Conservation (phyloP, 2,888 invertebrate species). For the Pachydiplax longipennis region DNA sequence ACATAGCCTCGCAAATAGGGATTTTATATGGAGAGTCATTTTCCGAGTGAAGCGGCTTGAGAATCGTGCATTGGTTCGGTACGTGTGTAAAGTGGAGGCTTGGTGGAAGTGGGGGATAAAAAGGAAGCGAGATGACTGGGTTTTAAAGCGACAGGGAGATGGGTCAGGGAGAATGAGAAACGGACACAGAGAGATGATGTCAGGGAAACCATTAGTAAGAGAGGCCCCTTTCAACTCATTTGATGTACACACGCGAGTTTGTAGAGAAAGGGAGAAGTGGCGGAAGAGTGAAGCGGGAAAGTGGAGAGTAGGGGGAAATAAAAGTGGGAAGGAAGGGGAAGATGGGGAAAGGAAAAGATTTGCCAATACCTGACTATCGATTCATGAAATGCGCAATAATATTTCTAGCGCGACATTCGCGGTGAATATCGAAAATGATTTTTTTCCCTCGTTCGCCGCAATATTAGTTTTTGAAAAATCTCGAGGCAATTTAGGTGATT, state of each 20-base stretch:
- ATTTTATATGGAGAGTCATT: slow-evolving; percentile 16
- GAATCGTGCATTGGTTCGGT: slow-evolving; percentile 13
- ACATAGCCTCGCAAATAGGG: too few relatives aligned
- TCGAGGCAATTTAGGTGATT: too few relatives aligned
- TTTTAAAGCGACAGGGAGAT: not conserved
- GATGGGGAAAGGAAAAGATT: not conserved
- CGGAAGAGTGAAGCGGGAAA: not conserved
- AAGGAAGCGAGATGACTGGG: not conserved
- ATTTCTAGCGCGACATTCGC: too few relatives aligned
- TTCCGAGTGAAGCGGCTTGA: not conserved
- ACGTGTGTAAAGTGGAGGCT: not conserved
- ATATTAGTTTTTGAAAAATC: too few relatives aligned
- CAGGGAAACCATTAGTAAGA: slow-evolving; percentile 33
- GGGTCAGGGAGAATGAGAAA: not conserved
- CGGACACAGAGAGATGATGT: slow-evolving; percentile 16
- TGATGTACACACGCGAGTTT: slow-evolving; percentile 21
- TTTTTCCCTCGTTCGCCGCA: too few relatives aligned
- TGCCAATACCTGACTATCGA: too few relatives aligned
- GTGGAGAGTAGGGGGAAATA: not conserved
- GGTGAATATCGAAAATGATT: too few relatives aligned
- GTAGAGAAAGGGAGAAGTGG: not conserved
- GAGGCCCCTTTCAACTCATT: slow-evolving; percentile 40
- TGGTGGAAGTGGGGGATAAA: not conserved
- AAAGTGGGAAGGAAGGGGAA: not conserved
- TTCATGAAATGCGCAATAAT: too few relatives aligned